Percentiles rank a stretch among this genome's conserved stretches.
Evolutionary conservation across 2,888 invertebrate species (phyloP).

Genomic region (Diadegma fenestrale): DNA sequence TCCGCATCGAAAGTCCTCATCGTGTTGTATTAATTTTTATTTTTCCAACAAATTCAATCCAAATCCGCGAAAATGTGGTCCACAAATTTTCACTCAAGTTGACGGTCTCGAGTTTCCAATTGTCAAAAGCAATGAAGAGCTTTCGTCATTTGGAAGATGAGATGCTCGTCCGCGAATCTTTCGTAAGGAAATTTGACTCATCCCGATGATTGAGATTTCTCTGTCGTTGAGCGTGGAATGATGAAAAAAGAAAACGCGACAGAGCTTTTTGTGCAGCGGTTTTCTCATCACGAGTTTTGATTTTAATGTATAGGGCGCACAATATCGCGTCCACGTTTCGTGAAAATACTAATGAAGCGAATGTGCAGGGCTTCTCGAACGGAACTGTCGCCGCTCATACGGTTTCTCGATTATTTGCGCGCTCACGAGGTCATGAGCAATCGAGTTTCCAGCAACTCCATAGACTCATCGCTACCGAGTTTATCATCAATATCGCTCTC

Average conservation of each 20-base stretch:
- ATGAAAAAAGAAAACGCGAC: neutral
- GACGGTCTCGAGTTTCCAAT: neutral
- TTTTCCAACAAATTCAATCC: neutral
- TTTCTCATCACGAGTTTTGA: neutral
- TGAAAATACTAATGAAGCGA: conserved; percentile 12
- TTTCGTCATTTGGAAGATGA: neutral
- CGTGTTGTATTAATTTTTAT: neutral
- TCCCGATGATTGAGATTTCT: neutral
- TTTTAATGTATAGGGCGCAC: neutral
- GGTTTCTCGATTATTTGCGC: conserved; percentile 24
- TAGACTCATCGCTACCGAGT: conserved; percentile 59
- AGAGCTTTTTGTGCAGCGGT: neutral
- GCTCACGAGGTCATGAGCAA: conserved; percentile 60
- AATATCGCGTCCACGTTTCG: neutral
- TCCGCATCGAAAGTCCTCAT: too few species aligned
- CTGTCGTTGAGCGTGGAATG: neutral
- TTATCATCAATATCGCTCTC: conserved; percentile 51
- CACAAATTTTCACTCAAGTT: neutral
- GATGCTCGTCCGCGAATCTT: neutral
- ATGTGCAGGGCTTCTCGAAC: conserved; percentile 24
- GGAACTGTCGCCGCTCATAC: conserved; percentile 34
- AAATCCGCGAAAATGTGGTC: neutral
- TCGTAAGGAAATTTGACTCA: neutral
- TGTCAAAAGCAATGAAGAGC: neutral
- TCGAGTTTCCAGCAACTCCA: conserved; percentile 61